These are phyloP conservation scores for Quadroppia sp. DNA, from an alignment of 2,888 invertebrate species.

Conservation along the genomic window DNA sequence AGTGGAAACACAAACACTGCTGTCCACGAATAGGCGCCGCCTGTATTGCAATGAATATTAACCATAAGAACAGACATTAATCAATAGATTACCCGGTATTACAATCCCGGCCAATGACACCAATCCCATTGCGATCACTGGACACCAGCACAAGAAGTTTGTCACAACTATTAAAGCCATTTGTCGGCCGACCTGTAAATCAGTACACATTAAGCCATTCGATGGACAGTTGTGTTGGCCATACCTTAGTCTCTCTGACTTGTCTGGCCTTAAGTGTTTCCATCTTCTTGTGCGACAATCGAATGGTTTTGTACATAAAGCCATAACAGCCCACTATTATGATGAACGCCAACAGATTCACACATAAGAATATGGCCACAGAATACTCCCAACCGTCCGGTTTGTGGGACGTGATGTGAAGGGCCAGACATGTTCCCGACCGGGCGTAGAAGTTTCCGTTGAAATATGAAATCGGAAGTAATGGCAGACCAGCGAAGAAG, in stretches of 20 bases:
- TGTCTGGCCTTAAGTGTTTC: slow-evolving; percentile 45
- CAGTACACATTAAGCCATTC: background rate
- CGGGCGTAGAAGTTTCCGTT: slow-evolving; percentile 50
- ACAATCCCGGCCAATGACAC: slow-evolving; percentile 48
- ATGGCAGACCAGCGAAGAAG: slow-evolving; percentile 50
- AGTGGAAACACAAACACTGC: slow-evolving; percentile 50
- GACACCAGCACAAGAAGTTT: slow-evolving; percentile 52
- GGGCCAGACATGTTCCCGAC: slow-evolving; percentile 52
- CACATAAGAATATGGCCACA: slow-evolving; percentile 50
- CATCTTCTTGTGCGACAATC: slow-evolving; percentile 47
- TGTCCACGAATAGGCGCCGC: slow-evolving; percentile 50
- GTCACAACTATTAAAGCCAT: slow-evolving; percentile 51
- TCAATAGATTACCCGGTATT: slow-evolving; percentile 36
- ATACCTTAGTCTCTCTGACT: slow-evolving; percentile 40
- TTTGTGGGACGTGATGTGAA: slow-evolving; percentile 51
- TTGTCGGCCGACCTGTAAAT: slow-evolving; percentile 49
- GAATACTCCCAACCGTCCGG: slow-evolving; percentile 53
- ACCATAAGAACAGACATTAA: no score
- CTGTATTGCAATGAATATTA: slow-evolving; percentile 31
- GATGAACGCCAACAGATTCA: slow-evolving; percentile 51
- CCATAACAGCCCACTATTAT: slow-evolving; percentile 51
- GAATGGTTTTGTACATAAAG: slow-evolving; percentile 50
- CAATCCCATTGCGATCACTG: slow-evolving; percentile 50
- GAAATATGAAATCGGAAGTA: slow-evolving; percentile 50
- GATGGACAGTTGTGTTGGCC: background rate